phyloP scores from a whole-genome alignment of 2,797 vertebrate genomes.

The Crenichthys baileyi region DNA sequence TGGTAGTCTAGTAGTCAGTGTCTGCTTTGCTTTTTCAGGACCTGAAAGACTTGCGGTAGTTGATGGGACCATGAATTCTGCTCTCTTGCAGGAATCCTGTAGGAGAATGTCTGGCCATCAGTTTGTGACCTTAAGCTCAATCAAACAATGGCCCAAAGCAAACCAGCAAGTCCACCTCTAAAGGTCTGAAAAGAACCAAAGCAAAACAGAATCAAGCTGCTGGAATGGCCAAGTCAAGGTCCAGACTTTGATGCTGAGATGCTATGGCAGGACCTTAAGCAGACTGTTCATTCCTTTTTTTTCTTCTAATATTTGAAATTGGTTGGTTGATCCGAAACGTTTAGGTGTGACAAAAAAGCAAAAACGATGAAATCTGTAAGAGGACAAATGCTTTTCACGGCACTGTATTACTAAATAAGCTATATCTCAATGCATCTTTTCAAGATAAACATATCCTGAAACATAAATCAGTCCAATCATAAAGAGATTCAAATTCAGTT shows the following conservation, averaged over 20 bases:
- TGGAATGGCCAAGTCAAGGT: neutral
- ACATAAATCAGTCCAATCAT: neutral
- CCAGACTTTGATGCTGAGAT: too few relatives aligned
- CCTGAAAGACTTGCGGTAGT: neutral
- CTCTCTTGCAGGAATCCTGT: neutral
- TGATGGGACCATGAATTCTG: neutral
- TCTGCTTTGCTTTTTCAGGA: neutral
- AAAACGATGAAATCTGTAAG: neutral
- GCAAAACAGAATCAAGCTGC: neutral
- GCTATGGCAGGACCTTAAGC: neutral
- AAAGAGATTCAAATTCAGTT: neutral
- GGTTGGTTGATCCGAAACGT: too few relatives aligned
- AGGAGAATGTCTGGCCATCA: neutral
- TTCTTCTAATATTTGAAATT: neutral
- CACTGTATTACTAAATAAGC: neutral
- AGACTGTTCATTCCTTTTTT: neutral
- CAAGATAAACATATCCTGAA: neutral
- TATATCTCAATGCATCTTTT: neutral
- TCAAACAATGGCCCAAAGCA: too few relatives aligned
- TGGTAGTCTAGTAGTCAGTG: neutral
- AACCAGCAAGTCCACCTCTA: neutral
- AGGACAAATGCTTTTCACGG: neutral
- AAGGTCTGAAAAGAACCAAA: neutral
- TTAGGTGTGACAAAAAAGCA: too few relatives aligned
- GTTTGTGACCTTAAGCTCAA: too few relatives aligned